Evolutionary conservation across 2,797 vertebrate genomes (phyloP).

Genomic region (Sparus aurata): DNA sequence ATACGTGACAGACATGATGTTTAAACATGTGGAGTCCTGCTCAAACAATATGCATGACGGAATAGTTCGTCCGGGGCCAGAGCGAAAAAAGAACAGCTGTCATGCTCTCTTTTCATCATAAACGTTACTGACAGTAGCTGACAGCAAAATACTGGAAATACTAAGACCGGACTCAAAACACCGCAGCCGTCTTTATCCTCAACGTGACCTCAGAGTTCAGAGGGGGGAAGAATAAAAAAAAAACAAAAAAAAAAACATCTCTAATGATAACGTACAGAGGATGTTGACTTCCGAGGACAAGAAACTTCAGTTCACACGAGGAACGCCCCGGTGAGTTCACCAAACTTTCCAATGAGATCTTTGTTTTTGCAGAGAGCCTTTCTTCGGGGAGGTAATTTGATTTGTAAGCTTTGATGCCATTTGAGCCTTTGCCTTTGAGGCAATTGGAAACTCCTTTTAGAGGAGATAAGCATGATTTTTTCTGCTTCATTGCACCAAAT

Average conservation of each 20-base stretch:
- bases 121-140: slow-evolving; percentile 38
- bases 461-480: slow-evolving; percentile 20
- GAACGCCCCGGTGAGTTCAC: background rate
- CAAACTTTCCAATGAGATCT: slow-evolving; percentile 16
- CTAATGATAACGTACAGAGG: slow-evolving; percentile 21
- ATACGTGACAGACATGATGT: slow-evolving; percentile 36
- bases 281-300: slow-evolving; percentile 31
- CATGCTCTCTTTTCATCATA: slow-evolving; percentile 41
- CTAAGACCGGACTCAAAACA: slow-evolving; percentile 44
- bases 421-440: too few relatives aligned
- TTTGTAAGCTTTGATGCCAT: slow-evolving; percentile 34
- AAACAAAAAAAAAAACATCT: background rate
- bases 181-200: slow-evolving; percentile 28
- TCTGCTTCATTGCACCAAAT: slow-evolving; percentile 43
- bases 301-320: slow-evolving; percentile 23
- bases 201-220: slow-evolving; percentile 28
- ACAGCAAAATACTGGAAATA: slow-evolving; percentile 49
- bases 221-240: too few relatives aligned
- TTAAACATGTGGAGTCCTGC: slow-evolving; percentile 45
- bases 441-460: slow-evolving; percentile 33
- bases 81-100: slow-evolving; percentile 50
- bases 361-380: slow-evolving; percentile 27
- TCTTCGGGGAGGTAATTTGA: slow-evolving; percentile 39
- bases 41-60: slow-evolving; percentile 42
- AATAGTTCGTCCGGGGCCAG: slow-evolving; percentile 37